Percentiles rank a stretch among this genome's conserved stretches.
These are phyloP conservation scores for Yoshiicerus persimilis DNA, from an alignment of 1,140 invertebrate genomes.

Conservation along the genomic window DNA sequence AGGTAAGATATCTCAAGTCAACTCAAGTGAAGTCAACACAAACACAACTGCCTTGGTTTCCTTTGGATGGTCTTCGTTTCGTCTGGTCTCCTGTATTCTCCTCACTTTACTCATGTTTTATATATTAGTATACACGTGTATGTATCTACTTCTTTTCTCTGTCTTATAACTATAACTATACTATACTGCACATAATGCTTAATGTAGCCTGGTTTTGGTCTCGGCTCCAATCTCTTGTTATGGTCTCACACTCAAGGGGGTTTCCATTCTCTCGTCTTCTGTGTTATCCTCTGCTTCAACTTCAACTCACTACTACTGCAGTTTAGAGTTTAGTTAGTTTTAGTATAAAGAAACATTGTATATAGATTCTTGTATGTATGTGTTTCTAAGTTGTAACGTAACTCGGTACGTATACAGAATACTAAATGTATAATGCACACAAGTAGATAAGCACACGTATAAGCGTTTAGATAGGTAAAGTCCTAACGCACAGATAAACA, in stretches of 20 bases:
- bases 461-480: background rate
- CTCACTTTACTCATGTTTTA: background rate
- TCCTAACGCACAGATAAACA: background rate
- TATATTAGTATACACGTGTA: background rate
- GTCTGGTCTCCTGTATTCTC: background rate
- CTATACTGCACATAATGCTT: background rate
- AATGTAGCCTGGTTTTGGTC: background rate
- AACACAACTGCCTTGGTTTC: background rate
- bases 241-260: conserved; percentile 13
- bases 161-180: background rate
- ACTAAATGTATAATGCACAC: background rate
- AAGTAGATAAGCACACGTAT: background rate
- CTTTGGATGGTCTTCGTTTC: background rate
- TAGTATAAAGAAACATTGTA: background rate
- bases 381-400: background rate
- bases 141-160: background rate
- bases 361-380: too few relatives aligned
- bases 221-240: background rate
- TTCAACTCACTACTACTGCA: background rate
- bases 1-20: background rate
- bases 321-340: background rate
- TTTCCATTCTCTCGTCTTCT: background rate
- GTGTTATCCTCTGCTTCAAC: background rate
- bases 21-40: background rate
- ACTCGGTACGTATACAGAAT: background rate